phyloP scores from a whole-genome alignment of 2,113 vertebrate species.

The Cariama cristata region DNA sequence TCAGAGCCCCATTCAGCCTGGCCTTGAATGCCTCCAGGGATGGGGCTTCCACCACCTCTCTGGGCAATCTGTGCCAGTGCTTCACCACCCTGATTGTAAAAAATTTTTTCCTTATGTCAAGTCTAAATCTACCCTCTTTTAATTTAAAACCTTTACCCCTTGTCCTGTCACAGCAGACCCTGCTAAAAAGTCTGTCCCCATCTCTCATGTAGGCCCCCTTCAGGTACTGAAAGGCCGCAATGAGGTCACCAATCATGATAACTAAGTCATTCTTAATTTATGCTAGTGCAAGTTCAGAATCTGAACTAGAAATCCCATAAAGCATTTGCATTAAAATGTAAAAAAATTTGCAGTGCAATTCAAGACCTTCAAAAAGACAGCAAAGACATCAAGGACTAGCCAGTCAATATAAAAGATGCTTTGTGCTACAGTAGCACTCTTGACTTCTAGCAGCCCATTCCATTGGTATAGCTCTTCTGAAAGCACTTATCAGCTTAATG shows the following conservation, averaged over 20 bases:
- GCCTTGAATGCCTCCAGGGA: too few species aligned
- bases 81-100: too few species aligned
- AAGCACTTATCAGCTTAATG: neutral
- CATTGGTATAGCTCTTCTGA: neutral
- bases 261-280: neutral
- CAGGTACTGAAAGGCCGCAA: too few species aligned
- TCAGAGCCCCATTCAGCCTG: too few species aligned
- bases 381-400: neutral
- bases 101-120: too few species aligned
- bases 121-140: too few species aligned
- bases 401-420: neutral
- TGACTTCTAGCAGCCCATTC: neutral
- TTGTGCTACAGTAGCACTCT: neutral
- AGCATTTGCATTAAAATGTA: neutral
- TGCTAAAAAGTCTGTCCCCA: too few species aligned
- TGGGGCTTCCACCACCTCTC: too few species aligned
- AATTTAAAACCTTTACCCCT: too few species aligned
- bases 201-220: too few species aligned
- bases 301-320: neutral
- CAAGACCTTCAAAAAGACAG: neutral
- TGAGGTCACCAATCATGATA: neutral
- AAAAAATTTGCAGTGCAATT: neutral
- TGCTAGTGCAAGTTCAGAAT: neutral
- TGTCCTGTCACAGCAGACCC: too few species aligned
- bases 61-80: too few species aligned